Base-by-base conservation (phyloP, 92 coral and sea anemone genomes). In the Siderastrea siderea region DNA sequence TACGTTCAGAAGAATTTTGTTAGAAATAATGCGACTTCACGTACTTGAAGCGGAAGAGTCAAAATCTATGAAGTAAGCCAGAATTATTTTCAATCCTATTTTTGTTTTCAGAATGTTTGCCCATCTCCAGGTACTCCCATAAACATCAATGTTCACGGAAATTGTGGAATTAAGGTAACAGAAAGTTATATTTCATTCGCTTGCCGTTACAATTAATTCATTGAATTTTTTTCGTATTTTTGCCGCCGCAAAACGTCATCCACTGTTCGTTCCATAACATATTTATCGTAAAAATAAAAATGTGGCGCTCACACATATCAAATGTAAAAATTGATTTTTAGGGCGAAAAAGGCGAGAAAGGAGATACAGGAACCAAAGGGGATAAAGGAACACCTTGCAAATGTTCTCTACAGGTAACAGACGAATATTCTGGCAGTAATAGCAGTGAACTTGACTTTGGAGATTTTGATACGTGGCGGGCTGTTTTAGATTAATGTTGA, bases 341-440 rank as follows among this genome's bases (percentile, higher is more conserved):
- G 68, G 80, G 80, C 2, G 51, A 38, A 46, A 76, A 76, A 14
- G 80, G 80, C 13, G 64, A 54, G 49, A 53, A 54, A 74, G 79
- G 79, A 44, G 68, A 58, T 4, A 11, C 48, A 2, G 69, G 69
- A 64, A 43, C 43, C 14, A 64, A 64, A 64, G 45, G 45, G 1
- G 9, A 64, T 0, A 13, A 16, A 55, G 79, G 63, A 48, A 9
- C 45, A 52, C 7, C 46, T 50, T 52, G 62, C 61, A 51, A 6
- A 2, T 73, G 78, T 45, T 3, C 17, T 12, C 17, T 74, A 10
- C 78, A 53, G 62, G 78, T 74, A 50, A 73, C 17, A 26, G 47
- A 69, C 4, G 3, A 60, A 9, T 60, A 60, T 53, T 6, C 7
- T 6, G 58, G 7, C 58, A 10, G 58, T 53, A n/a, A n/a, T 26